A percentile compares a stretch with the other conserved stretches of the same genome.
Evolutionary conservation across 2,113 vertebrate species (phyloP).

Genomic region (Cinclus mexicanus): DNA sequence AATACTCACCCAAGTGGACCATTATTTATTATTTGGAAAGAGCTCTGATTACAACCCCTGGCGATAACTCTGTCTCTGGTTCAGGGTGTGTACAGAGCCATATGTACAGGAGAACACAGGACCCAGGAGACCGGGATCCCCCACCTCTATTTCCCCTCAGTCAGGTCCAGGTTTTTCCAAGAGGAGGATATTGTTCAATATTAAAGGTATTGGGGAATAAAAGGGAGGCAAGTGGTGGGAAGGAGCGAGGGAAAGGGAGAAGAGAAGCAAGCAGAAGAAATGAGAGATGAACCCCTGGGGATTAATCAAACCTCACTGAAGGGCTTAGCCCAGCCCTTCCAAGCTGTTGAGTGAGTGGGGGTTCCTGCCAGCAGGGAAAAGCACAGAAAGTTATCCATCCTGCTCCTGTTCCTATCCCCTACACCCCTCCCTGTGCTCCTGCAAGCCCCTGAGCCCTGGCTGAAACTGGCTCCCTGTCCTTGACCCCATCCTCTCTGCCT

Average conservation of each 20-base stretch:
- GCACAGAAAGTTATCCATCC: background rate
- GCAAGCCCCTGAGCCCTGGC: background rate
- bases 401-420: background rate
- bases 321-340: background rate
- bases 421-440: background rate
- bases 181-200: background rate
- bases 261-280: background rate
- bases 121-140: background rate
- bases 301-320: background rate
- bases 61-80: background rate
- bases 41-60: background rate
- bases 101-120: background rate
- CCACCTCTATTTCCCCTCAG: background rate
- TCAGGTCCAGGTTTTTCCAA: background rate
- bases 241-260: background rate
- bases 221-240: background rate
- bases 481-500: background rate
- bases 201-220: background rate
- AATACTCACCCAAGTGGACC: background rate
- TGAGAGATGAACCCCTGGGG: background rate
- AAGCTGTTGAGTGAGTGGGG: rapidly evolving
- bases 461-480: background rate
- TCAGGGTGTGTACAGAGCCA: rapidly evolving
- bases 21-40: background rate
- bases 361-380: background rate